A percentile compares a stretch with the other conserved stretches of the same genome.
These are phyloP conservation scores for Sinocyclocheilus maitianheensis DNA, from an alignment of 2,113 vertebrate genomes.

Conservation along the genomic window DNA sequence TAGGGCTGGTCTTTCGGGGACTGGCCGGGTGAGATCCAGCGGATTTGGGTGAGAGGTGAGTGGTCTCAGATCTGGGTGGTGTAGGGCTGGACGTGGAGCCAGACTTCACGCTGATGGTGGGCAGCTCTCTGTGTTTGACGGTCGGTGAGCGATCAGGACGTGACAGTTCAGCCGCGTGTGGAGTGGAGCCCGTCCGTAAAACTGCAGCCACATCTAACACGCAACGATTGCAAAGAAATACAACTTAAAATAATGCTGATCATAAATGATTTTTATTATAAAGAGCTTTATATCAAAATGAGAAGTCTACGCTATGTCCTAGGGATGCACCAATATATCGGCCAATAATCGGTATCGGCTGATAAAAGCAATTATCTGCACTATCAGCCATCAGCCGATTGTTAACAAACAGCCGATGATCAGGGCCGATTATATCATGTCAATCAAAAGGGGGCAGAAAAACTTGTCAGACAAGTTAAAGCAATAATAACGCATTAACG, in stretches of 20 bases:
- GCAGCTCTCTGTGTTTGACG: constrained; percentile 74
- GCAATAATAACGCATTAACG: too few relatives aligned
- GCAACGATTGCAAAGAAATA: background rate
- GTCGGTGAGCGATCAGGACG: constrained; percentile 69
- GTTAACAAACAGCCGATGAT: too few relatives aligned
- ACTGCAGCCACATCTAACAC: constrained; percentile 67
- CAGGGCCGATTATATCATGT: too few relatives aligned
- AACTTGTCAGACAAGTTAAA: too few relatives aligned
- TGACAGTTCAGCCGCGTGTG: constrained; percentile 67
- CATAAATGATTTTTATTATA: background rate
- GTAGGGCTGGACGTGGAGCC: constrained; percentile 69
- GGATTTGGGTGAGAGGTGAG: constrained; percentile 74
- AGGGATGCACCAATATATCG: too few relatives aligned
- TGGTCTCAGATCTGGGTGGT: constrained; percentile 70
- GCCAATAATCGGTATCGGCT: too few relatives aligned
- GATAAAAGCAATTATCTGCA: too few relatives aligned
- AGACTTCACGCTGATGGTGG: constrained; percentile 76
- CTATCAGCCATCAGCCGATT: too few relatives aligned
- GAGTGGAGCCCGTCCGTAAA: constrained; percentile 66
- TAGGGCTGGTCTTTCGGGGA: constrained; percentile 88
- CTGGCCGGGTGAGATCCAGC: constrained; percentile 70
- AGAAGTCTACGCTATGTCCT: too few relatives aligned
- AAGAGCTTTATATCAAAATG: too few relatives aligned
- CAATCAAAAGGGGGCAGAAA: too few relatives aligned
- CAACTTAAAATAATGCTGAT: background rate